These are phyloP conservation scores for Romanogobio albipinnatus DNA, from an alignment of 2,113 vertebrate genomes.

Conservation along the genomic window DNA sequence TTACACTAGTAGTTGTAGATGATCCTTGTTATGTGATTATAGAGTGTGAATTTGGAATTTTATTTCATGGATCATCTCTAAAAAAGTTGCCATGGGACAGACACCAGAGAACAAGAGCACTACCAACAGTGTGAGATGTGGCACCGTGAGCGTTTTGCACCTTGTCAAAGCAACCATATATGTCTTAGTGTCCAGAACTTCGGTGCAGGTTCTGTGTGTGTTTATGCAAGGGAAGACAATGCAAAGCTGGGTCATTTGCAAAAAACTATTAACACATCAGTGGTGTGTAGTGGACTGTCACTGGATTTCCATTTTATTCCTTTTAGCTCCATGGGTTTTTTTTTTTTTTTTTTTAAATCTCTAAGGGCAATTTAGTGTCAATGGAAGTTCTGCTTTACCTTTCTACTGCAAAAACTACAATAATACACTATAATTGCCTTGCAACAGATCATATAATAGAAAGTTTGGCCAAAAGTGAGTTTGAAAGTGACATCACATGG, in stretches of 20 bases:
- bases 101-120: not conserved
- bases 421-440: not conserved
- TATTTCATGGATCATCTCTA: not conserved
- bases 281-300: not conserved
- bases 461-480: conserved; percentile 12
- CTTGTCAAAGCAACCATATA: not conserved
- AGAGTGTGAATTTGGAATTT: not conserved
- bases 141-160: not conserved
- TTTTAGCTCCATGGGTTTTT: not conserved
- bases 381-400: not conserved
- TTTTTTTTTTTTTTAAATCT: conserved; percentile 13
- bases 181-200: not conserved
- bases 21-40: not conserved
- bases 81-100: not conserved
- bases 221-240: not conserved
- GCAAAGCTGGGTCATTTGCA: not conserved
- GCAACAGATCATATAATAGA: not conserved
- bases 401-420: not conserved
- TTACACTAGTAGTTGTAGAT: too few relatives aligned
- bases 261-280: not conserved
- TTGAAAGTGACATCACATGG: conserved; percentile 14
- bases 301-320: not conserved
- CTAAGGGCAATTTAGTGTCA: not conserved
- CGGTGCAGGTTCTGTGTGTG: not conserved
- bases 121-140: not conserved